Evolutionary conservation across 2,888 invertebrate species (phyloP), one percentile per base, ranked within the genome.

Genomic region (Caenorhabditis japonica): DNA sequence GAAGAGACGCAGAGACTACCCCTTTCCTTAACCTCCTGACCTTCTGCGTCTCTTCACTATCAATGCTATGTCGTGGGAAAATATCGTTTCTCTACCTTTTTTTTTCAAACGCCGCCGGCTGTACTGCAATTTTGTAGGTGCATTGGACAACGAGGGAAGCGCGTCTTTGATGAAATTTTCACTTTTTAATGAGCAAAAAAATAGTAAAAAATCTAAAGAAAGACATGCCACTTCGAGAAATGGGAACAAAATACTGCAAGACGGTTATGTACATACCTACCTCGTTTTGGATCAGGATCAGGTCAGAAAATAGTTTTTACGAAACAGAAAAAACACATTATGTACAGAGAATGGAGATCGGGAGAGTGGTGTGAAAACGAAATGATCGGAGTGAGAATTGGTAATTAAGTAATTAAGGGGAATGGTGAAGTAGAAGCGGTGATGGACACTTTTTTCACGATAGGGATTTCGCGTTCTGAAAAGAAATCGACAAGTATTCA

Each of bases 361-460:
- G 15, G 10, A 23, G 15, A 4, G 19, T 12, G 27, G n/a, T 23
- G 44, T 13, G n/a, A 34, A 51, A 38, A 51, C 17, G 36, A 34
- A 8, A 49, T n/a, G 44, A 44, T 43, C 43, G 43, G 15, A 19
- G 21, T 43, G 21, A 3, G 46, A 27, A 27, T 12, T 4, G 5
- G 25, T 25, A 27, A 8, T 25, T 25, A 25, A 25, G 15, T 8
- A 33, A 55, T 17, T n/a, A 51, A 25, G 13, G 30, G 23, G 30
- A 15, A 1, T 34, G 34, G 12, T 13, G 41, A n/a, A 55, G 73
- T 38, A 2, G 73, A 60, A 0, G 74, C 68, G 8, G 77, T 70
- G 3, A 77, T 77, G 13, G 77, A 77, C 2, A 77, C 77, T 60
- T 77, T 77, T 61, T 77, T 77, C 15, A 77, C 77, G 23, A 77